A percentile compares a stretch with the other conserved stretches of the same genome.
Conservation (phyloP, 2,888 invertebrate species). For the Physocephala rufipes region DNA sequence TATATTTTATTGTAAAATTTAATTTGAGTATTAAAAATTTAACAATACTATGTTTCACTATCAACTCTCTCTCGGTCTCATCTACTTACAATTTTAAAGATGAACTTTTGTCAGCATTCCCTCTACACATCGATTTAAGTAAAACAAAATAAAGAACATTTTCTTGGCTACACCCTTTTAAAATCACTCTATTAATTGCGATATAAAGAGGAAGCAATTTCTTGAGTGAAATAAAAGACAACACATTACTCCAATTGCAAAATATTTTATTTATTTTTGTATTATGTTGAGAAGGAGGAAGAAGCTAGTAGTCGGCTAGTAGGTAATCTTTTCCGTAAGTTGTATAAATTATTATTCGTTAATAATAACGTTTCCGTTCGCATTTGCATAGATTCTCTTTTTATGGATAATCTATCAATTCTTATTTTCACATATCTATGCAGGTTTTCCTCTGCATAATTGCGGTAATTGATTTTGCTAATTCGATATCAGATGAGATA, state of each 20-base stretch:
- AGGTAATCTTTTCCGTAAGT: conserved; percentile 16
- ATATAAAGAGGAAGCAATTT: conserved; percentile 25
- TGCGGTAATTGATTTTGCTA: conserved; percentile 2
- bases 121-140: neutral
- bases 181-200: conserved; percentile 39
- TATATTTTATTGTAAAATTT: neutral
- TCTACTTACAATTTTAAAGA: neutral
- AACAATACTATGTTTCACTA: no score
- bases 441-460: conserved; percentile 21
- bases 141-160: neutral
- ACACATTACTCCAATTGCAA: conserved; percentile 56
- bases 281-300: conserved; percentile 16
- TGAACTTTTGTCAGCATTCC: conserved; percentile 12
- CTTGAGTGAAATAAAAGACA: conserved; percentile 59
- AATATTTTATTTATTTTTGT: conserved; percentile 52
- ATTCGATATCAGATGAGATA: conserved; percentile 35
- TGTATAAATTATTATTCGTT: conserved; percentile 13
- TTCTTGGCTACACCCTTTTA: neutral
- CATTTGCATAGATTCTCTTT: neutral
- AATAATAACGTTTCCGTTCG: neutral
- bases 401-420: conserved; percentile 7
- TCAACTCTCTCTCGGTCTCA: no score
- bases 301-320: no score
- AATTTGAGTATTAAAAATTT: neutral
- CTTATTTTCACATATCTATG: conserved; percentile 17